These are phyloP conservation scores for Syrrhaptes paradoxus DNA, from an alignment of 2,113 vertebrate species.

Conservation along the genomic window DNA sequence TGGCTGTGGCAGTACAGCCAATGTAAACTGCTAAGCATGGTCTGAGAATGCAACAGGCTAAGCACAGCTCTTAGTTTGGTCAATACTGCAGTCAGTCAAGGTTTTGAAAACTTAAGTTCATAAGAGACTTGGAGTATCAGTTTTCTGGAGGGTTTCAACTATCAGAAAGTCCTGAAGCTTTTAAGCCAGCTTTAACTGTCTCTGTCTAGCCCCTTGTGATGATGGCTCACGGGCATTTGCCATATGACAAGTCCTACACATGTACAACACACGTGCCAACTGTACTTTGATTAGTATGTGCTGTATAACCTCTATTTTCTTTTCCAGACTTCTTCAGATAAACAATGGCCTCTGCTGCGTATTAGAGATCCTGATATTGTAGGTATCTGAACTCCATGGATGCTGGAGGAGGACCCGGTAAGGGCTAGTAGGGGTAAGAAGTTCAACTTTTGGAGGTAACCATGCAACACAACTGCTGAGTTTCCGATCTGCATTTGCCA, in stretches of 20 bases:
- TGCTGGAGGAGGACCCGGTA: neutral
- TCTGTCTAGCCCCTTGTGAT: neutral
- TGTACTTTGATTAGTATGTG: neutral
- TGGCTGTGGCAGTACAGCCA: fast-evolving
- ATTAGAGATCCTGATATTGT: neutral
- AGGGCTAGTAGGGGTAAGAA: neutral
- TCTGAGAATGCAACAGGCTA: neutral
- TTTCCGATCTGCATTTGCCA: neutral
- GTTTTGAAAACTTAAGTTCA: neutral
- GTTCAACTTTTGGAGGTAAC: neutral
- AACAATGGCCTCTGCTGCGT: neutral
- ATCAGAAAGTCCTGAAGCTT: neutral
- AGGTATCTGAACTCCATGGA: neutral
- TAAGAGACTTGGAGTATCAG: neutral
- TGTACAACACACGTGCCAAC: neutral
- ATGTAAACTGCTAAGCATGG: neutral
- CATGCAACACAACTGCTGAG: fast-evolving
- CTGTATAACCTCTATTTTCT: neutral
- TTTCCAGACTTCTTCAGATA: neutral
- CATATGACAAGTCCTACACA: neutral
- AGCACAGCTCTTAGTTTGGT: neutral
- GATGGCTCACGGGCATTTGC: neutral
- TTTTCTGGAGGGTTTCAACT: neutral
- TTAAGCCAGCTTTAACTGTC: neutral
- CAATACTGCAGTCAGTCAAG: neutral